These are phyloP conservation scores for Pedetes capensis DNA, from an alignment of 2,113 vertebrate genomes.

Conservation along the genomic window DNA sequence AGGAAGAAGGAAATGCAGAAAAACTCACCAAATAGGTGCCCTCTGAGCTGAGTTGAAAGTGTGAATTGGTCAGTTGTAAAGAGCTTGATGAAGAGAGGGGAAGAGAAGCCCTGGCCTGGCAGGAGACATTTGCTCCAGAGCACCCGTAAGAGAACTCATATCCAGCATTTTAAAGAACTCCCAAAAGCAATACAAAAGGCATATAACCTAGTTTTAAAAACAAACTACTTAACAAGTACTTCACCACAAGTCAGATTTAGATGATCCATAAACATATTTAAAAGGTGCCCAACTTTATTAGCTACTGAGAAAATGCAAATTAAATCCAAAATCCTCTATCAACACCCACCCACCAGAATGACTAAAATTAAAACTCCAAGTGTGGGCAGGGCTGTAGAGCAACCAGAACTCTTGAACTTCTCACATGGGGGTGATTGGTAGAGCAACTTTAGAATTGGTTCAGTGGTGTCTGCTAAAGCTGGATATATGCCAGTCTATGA, in stretches of 20 bases:
- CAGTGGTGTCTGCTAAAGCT: background rate
- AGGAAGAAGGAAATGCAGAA: background rate
- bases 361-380: slow-evolving; percentile 3
- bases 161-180: background rate
- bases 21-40: background rate
- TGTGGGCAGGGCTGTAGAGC: background rate
- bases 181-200: background rate
- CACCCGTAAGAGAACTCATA: background rate
- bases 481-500: background rate
- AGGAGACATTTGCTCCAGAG: background rate
- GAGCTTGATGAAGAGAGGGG: background rate
- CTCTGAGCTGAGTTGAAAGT: background rate
- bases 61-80: background rate
- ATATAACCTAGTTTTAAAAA: background rate
- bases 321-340: background rate
- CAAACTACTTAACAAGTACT: background rate
- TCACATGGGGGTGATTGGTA: background rate
- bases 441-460: background rate
- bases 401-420: background rate
- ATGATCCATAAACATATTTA: background rate
- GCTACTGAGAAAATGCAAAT: background rate
- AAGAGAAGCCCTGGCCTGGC: background rate
- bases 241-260: background rate
- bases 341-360: background rate
- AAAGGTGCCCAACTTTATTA: background rate